Evolutionary conservation across 2,797 vertebrate species (phyloP).

Genomic region (Threskiornis aethiopicus): DNA sequence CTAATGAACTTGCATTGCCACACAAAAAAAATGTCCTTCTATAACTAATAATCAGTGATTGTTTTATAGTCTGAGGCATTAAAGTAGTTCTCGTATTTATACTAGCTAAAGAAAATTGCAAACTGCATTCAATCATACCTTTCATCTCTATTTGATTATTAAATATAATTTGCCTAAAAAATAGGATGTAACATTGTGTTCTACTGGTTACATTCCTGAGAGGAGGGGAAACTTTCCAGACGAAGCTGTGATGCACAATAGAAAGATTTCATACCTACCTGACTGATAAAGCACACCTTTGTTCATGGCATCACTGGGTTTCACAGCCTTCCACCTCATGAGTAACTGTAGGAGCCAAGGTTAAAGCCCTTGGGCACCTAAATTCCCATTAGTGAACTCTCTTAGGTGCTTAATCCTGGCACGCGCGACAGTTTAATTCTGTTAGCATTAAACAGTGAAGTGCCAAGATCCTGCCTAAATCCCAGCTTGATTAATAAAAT

Average conservation of each 20-base stretch:
- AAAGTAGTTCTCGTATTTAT: neutral
- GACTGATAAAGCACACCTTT: neutral
- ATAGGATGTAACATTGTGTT: neutral
- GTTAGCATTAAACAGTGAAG: neutral
- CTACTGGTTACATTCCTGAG: neutral
- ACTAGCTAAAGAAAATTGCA: neutral
- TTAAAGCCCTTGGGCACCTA: neutral
- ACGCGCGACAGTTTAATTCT: neutral
- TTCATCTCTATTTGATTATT: neutral
- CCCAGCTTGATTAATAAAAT: neutral
- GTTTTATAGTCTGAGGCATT: neutral
- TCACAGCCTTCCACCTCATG: neutral
- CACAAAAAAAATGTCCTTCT: neutral
- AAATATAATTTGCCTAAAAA: neutral
- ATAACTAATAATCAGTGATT: neutral
- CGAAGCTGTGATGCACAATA: neutral
- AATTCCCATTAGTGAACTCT: neutral
- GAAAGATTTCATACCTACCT: neutral
- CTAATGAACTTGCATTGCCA: neutral
- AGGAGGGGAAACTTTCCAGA: neutral
- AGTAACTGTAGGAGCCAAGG: neutral
- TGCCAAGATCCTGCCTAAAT: conserved; percentile 1
- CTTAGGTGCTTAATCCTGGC: neutral
- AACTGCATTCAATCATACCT: neutral
- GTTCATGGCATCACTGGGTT: neutral